Evolutionary conservation across 2,797 vertebrate species (phyloP).

Genomic region (Squalus acanthias): DNA sequence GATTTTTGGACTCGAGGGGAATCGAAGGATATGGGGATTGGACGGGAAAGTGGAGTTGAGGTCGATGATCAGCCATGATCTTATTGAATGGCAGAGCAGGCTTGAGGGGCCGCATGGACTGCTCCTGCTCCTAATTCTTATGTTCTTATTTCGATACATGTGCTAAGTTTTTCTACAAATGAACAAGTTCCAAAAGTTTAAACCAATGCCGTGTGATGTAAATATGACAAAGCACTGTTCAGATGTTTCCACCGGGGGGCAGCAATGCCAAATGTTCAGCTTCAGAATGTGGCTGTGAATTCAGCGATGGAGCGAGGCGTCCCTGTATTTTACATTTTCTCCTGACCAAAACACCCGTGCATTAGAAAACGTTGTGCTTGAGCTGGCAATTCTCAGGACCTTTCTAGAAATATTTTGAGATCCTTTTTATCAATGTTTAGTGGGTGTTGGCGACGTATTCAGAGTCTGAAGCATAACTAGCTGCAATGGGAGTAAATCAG

Average conservation of each 20-base stretch:
- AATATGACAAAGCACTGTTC: neutral
- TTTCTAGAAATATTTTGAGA: neutral
- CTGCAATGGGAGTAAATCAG: neutral
- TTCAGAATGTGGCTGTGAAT: neutral
- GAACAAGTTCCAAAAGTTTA: neutral
- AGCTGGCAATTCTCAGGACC: neutral
- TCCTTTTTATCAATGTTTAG: neutral
- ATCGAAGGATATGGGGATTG: too few relatives aligned
- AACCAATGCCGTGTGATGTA: neutral
- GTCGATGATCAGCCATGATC: too few relatives aligned
- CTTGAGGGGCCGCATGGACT: too few relatives aligned
- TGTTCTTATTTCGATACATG: neutral
- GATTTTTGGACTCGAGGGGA: too few relatives aligned
- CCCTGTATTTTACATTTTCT: neutral
- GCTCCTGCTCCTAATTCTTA: neutral
- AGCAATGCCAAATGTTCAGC: neutral
- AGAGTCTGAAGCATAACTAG: neutral
- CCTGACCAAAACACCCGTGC: neutral
- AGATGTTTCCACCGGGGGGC: constrained; percentile 8
- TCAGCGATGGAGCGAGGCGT: neutral
- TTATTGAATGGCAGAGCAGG: too few relatives aligned
- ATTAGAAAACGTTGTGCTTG: neutral
- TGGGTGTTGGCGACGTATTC: neutral
- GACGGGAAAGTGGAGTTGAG: too few relatives aligned
- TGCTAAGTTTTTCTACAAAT: neutral